phyloP scores from a whole-genome alignment of 2,888 invertebrate species.

The Lasioglossum figueresi region DNA sequence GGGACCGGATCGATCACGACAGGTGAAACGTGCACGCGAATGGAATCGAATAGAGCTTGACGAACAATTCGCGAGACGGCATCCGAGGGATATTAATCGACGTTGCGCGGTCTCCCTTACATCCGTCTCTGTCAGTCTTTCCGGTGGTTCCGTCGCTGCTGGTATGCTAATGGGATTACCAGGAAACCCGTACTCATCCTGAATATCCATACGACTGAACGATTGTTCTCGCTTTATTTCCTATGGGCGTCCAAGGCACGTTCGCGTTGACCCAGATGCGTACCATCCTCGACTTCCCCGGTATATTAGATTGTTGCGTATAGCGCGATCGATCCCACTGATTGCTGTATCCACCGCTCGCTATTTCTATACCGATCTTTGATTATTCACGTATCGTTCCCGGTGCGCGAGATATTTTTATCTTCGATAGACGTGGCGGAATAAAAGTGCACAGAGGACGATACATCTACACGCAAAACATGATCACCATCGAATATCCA shows the following conservation, averaged over 20 bases:
- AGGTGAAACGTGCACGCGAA: conserved; percentile 42
- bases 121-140: conserved; percentile 56
- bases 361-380: not conserved
- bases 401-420: not conserved
- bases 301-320: conserved; percentile 10
- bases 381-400: not conserved
- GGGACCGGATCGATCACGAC: conserved; percentile 42
- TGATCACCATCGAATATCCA: not conserved
- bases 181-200: conserved; percentile 43
- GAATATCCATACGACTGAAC: conserved; percentile 24
- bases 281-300: conserved; percentile 5
- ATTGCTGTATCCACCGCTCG: not conserved
- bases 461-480: not conserved
- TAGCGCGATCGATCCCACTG: not conserved
- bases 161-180: conserved; percentile 54
- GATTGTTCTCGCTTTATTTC: conserved; percentile 24
- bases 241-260: not conserved
- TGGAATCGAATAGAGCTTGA: conserved; percentile 45
- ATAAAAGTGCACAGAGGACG: not conserved
- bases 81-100: conserved; percentile 58
- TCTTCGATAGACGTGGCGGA: not conserved
- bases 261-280: conserved; percentile 12
- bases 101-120: conserved; percentile 54
- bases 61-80: conserved; percentile 42
- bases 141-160: conserved; percentile 38